Percentiles rank a stretch among this genome's conserved stretches.
phyloP scores from a whole-genome alignment of 2,797 vertebrate species.

The Rachycentron canadum region DNA sequence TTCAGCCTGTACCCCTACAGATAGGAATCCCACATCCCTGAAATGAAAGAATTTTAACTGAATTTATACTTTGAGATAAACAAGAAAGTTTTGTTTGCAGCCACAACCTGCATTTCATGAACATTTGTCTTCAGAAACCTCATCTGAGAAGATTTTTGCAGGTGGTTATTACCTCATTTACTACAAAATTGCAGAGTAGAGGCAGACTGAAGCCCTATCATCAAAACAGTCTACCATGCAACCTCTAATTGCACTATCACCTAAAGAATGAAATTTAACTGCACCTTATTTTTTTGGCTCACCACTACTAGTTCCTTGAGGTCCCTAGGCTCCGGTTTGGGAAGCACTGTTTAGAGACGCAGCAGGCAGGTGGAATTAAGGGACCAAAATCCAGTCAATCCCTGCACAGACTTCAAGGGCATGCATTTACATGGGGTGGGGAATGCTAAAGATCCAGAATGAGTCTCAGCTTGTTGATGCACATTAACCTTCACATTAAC shows the following conservation, averaged over 20 bases:
- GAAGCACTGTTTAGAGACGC: slow-evolving; percentile 17
- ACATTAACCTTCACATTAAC: slow-evolving; percentile 62
- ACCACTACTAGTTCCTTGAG: slow-evolving; percentile 4
- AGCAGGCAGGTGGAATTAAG: slow-evolving; percentile 33
- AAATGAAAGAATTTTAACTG: slow-evolving; percentile 38
- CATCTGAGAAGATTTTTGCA: not conserved
- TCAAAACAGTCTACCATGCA: slow-evolving; percentile 20
- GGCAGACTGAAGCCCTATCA: slow-evolving; percentile 8
- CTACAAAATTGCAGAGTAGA: slow-evolving; percentile 4
- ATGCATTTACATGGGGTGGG: slow-evolving; percentile 49
- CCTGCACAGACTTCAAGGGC: slow-evolving; percentile 27
- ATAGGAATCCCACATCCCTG: slow-evolving; percentile 51
- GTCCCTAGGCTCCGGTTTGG: slow-evolving; percentile 7
- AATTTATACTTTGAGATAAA: slow-evolving; percentile 10
- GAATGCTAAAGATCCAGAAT: slow-evolving; percentile 63
- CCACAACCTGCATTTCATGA: slow-evolving; percentile 7
- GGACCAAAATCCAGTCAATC: slow-evolving; percentile 41
- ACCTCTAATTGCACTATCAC: slow-evolving; percentile 17
- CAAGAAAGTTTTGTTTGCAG: not conserved
- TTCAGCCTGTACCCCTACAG: slow-evolving; percentile 36
- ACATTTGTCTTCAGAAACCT: not conserved
- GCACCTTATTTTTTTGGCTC: slow-evolving; percentile 3
- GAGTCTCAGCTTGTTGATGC: slow-evolving; percentile 76
- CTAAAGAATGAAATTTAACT: not conserved
- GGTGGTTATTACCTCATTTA: slow-evolving; percentile 9